Evolutionary conservation across 1,140 invertebrate genomes (phyloP).

Genomic region (Zaprionus ornatus): DNA sequence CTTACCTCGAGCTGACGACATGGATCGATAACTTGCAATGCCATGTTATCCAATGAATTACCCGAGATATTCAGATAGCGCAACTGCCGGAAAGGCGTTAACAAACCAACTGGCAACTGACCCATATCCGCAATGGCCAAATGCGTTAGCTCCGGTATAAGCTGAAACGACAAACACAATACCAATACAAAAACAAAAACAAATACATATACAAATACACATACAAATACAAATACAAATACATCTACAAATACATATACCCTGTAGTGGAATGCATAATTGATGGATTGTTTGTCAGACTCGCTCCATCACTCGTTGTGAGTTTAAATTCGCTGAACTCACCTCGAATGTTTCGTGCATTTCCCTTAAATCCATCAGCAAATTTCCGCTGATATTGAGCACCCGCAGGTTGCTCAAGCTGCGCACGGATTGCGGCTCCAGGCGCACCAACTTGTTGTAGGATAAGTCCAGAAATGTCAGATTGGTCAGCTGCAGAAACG

Average conservation of each 20-base stretch:
- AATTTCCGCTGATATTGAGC: conserved; percentile 89
- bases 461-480: conserved; percentile 88
- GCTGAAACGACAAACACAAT: conserved; percentile 65
- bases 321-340: conserved; percentile 34
- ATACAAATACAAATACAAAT: background rate
- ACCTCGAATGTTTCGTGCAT: conserved; percentile 83
- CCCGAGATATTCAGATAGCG: conserved; percentile 86
- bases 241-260: background rate
- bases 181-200: background rate
- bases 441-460: conserved; percentile 89
- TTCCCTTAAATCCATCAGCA: conserved; percentile 80
- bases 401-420: conserved; percentile 79
- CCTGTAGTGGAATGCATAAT: background rate
- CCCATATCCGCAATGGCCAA: conserved; percentile 86
- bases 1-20: conserved; percentile 82
- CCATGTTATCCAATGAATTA: conserved; percentile 84
- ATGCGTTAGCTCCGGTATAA: conserved; percentile 84
- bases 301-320: background rate
- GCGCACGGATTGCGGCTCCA: conserved; percentile 87
- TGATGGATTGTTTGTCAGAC: background rate
- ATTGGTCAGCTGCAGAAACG: conserved; percentile 88
- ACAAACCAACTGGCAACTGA: conserved; percentile 84
- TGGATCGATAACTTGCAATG: conserved; percentile 81
- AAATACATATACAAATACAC: too few species aligned
- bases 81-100: conserved; percentile 85